Conservation (phyloP, 2,113 vertebrate species). For the Clinocottus analis region DNA sequence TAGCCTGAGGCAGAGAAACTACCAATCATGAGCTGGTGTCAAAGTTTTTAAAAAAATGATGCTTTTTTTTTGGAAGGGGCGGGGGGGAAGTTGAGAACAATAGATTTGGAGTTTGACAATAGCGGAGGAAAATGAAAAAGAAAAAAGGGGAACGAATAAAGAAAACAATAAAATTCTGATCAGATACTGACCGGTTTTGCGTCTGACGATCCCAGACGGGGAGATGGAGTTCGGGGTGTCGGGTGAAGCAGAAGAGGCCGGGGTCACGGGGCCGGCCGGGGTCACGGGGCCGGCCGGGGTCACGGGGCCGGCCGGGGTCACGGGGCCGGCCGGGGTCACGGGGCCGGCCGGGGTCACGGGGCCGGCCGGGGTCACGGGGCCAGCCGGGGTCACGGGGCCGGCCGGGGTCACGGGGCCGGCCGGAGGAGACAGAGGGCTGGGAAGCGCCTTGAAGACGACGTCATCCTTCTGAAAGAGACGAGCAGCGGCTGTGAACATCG, state of each 20-base stretch:
- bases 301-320: constrained; percentile 47
- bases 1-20: constrained; percentile 27
- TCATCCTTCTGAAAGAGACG: constrained; percentile 52
- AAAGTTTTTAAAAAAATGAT: constrained; percentile 51
- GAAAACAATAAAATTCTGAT: neutral
- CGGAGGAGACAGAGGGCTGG: constrained; percentile 65
- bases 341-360: constrained; percentile 57
- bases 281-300: constrained; percentile 58
- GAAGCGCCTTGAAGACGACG: constrained; percentile 48
- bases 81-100: neutral
- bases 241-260: constrained; percentile 51
- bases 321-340: constrained; percentile 44
- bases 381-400: too few relatives aligned
- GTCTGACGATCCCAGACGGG: constrained; percentile 81
- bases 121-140: neutral
- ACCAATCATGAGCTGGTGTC: constrained; percentile 46
- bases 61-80: neutral
- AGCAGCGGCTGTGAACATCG: too few relatives aligned
- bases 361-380: too few relatives aligned
- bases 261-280: constrained; percentile 46
- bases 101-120: neutral
- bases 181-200: constrained; percentile 85
- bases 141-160: too few relatives aligned
- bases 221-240: constrained; percentile 75
- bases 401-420: too few relatives aligned